Base-by-base conservation (phyloP, 2,797 vertebrate genomes). In the Sylvilagus floridanus region DNA sequence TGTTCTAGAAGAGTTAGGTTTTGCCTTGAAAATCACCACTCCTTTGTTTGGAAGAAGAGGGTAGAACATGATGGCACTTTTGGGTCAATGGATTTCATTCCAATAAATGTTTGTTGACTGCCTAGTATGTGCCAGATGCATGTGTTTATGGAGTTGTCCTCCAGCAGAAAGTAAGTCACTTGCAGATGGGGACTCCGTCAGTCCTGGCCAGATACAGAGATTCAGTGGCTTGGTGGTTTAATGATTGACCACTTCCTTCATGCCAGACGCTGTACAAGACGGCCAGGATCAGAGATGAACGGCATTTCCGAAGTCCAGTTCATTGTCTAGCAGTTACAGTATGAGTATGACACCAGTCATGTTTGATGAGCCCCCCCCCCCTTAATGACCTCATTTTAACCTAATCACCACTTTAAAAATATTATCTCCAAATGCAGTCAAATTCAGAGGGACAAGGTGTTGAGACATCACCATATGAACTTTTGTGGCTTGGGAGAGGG, bases 381-480 rank as follows among this genome's bases (percentile, higher is more conserved):
- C 11, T 4, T 24, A 68, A 73, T 12, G 47, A 26, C 26, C 32
- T 62, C 47, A 79, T 65, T 90, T 90, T 71, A 79, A 75, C 52
- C 79, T 77, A 76, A 91, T 54, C 28, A 16, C 2, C 10, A 69
- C 68, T 93, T 84, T 93, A 57, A 60, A 52, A 86, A 52, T 57
- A 10, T 11, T 88, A 1, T 62, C 28, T 93, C 57, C 54, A 93
- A 83, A 79, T 71, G 50, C 0, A 52, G 24, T 71, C 68, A 82
- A 24, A 35, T 66, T 93, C 71, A 62, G 62, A 62, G 76, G 28
- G 24, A 32, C 22, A 37, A 5, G 50, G 9, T 4, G 28, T 81
- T 88, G 95, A 50, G 63, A 91, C 28, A 69, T 86, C 52, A 69
- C 22, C 57, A 68, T 78, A 77, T 21, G 52, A 68, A 69, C 91